Base-by-base conservation (phyloP, 1,140 invertebrate genomes). In the Calliphora vicina region DNA sequence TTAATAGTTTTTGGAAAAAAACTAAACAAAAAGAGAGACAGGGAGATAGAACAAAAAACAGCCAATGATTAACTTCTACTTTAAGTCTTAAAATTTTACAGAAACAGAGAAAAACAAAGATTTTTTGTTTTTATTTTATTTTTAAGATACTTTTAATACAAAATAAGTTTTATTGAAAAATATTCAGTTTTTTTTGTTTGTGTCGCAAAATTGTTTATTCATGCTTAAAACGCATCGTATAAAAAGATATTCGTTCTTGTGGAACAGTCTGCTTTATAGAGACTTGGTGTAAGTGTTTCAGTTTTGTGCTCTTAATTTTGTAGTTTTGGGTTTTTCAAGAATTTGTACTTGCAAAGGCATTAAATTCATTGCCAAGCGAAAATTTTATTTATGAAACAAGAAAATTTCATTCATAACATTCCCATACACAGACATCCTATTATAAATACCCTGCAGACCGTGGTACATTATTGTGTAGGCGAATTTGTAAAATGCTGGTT, bases 321-420 rank as follows among this genome's bases (percentile, higher is more conserved):
- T 57, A 0, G 4, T 57, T 57, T 57, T n/a, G n/a, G n/a, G n/a
- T n/a, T n/a, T n/a, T n/a, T n/a, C n/a, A n/a, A n/a, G n/a, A n/a
- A n/a, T n/a, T n/a, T 67, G 17, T 23, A 23, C 8, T 67, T 20
- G 50, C 6, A 78, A 12, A 43, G 35, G 43, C 74, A 78, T 78
- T 25, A 78, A 78, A 78, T 78, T 78, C 74, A 78, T 78, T 78
- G 74, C 74, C 74, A 78, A 78, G 35, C 43, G 74, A 78, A 78
- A 78, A 78, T 78, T 78, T 42, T 78, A 78, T 78, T 78, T 78
- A 78, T 78, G 35, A 78, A 78, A 78, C 42, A 78, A 45, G 74
- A 78, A 78, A 78, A 45, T 43, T 78, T 78, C 74, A 78, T 78
- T 78, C 74, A 78, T 43, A 43, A 23, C 74, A 43, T 15, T 42